Evolutionary conservation across 2,113 vertebrate genomes (phyloP).

Genomic region (Anthoscopus minutus): DNA sequence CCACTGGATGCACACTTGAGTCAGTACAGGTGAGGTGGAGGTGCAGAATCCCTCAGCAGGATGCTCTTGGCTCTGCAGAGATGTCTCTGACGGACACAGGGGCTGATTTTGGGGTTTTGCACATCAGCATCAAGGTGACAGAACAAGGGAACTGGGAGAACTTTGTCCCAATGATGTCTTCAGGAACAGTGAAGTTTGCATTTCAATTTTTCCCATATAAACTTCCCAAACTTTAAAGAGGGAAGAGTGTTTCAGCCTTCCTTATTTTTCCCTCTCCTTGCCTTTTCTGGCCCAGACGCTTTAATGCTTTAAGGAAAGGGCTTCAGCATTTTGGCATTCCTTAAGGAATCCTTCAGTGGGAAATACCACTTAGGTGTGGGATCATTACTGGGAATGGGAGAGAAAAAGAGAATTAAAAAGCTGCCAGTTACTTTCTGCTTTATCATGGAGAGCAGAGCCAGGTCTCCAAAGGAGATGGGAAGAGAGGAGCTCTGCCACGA

Average conservation of each 20-base stretch:
- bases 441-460: neutral
- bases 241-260: neutral
- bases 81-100: neutral
- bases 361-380: neutral
- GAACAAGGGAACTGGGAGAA: neutral
- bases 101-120: accelerated
- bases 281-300: neutral
- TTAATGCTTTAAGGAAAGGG: neutral
- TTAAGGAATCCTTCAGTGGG: neutral
- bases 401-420: neutral
- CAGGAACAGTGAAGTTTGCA: neutral
- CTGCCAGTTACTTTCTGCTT: neutral
- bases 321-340: neutral
- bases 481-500: neutral
- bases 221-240: neutral
- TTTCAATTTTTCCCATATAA: neutral
- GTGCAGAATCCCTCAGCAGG: neutral
- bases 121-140: neutral
- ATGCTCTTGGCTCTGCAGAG: neutral
- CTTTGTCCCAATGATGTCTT: neutral
- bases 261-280: neutral
- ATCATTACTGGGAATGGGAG: neutral
- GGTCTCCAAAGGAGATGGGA: neutral
- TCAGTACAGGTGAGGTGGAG: neutral
- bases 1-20: neutral